Conservation (phyloP, 2,797 vertebrate species). For the Odontamblyopus lacepedii region DNA sequence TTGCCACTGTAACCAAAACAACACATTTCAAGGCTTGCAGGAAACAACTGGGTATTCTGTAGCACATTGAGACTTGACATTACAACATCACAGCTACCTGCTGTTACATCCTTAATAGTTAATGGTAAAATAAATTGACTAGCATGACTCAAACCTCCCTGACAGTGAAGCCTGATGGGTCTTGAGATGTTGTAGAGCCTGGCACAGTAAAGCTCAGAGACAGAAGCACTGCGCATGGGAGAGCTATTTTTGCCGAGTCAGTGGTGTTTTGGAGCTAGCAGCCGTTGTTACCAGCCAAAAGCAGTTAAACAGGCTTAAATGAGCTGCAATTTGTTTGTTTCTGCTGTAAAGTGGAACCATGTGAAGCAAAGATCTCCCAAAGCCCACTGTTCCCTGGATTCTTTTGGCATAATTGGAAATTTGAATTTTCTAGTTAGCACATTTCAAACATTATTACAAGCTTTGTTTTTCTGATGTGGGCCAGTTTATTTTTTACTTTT, state of each 20-base stretch:
- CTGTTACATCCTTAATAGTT: no score
- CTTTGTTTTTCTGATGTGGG: constrained; percentile 74
- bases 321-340: constrained; percentile 85
- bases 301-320: constrained; percentile 77
- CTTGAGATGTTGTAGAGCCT: not conserved
- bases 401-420: constrained; percentile 76
- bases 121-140: not conserved
- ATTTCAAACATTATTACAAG: constrained; percentile 79
- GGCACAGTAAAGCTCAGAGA: not conserved
- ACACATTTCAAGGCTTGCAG: not conserved
- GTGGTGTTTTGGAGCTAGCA: constrained; percentile 63
- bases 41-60: not conserved
- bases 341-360: constrained; percentile 82
- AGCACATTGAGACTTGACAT: no score
- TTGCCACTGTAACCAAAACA: not conserved
- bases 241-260: constrained; percentile 63
- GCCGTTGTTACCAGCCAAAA: constrained; percentile 75
- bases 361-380: constrained; percentile 73
- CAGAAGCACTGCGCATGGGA: constrained; percentile 31
- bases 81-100: no score
- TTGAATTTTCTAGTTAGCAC: constrained; percentile 72
- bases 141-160: not conserved
- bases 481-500: constrained; percentile 44
- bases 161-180: not conserved
- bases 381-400: constrained; percentile 59